A percentile compares a stretch with the other conserved stretches of the same genome.
Evolutionary conservation across 2,113 vertebrate species (phyloP).

Genomic region (Bolborhynchus lineola): DNA sequence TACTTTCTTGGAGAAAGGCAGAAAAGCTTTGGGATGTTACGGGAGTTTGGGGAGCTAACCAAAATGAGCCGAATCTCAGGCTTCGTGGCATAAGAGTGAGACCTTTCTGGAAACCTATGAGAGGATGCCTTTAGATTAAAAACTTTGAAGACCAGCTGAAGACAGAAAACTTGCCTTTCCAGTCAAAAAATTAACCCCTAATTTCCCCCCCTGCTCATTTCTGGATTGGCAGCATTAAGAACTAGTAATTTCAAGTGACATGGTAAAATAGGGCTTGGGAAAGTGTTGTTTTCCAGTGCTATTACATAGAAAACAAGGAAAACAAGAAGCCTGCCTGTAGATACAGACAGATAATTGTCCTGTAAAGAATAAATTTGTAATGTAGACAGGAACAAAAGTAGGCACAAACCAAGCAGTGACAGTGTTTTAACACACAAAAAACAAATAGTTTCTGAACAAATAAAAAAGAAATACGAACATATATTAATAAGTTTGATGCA

Average conservation of each 20-base stretch:
- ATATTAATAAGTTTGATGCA: neutral
- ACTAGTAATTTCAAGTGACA: neutral
- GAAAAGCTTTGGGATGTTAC: neutral
- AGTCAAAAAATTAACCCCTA: neutral
- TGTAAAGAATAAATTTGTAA: neutral
- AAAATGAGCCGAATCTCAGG: neutral
- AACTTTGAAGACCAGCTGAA: neutral
- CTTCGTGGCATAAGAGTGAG: neutral
- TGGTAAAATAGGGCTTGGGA: neutral
- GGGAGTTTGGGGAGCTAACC: neutral
- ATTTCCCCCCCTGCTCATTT: accelerated
- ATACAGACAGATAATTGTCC: neutral
- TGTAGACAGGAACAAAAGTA: neutral
- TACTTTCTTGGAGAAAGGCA: neutral
- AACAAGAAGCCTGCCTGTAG: neutral
- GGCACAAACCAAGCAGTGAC: neutral
- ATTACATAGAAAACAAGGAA: neutral
- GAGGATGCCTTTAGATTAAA: neutral
- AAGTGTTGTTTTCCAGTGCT: neutral
- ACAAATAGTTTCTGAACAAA: neutral
- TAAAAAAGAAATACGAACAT: neutral
- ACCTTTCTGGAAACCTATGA: neutral
- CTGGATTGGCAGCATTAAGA: neutral
- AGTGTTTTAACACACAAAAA: neutral
- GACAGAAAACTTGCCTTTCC: neutral